These are phyloP conservation scores for Saguinus imperator DNA, from an alignment of 2,113 vertebrate species.

Conservation along the genomic window DNA sequence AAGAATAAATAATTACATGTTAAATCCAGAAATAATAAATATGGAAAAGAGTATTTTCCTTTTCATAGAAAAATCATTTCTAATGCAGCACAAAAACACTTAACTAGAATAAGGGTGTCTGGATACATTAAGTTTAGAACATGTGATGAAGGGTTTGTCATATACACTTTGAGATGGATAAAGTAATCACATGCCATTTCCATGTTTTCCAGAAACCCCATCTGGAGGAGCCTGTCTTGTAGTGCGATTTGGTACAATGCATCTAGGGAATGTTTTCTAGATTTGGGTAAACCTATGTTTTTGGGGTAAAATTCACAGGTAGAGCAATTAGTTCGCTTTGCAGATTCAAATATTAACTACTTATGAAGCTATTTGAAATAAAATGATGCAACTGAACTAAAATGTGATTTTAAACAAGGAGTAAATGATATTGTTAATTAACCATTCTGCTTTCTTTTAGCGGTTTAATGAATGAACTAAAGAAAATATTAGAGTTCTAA, in stretches of 20 bases:
- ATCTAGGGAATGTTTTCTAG: background rate
- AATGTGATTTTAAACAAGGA: conserved; percentile 35
- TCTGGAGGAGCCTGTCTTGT: conserved; percentile 28
- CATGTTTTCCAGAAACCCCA: background rate
- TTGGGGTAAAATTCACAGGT: background rate
- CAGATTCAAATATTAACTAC: background rate
- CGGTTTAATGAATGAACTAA: background rate
- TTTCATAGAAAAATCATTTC: background rate
- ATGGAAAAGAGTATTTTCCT: background rate
- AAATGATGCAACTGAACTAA: conserved; percentile 9
- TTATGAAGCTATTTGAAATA: conserved; percentile 17
- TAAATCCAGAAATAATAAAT: conserved; percentile 45
- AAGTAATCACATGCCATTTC: too few species aligned
- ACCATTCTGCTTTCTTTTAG: background rate
- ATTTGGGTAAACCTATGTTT: background rate
- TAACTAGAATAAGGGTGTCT: background rate
- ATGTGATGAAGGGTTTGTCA: background rate
- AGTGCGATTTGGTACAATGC: conserved; percentile 10
- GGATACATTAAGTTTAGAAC: conserved; percentile 13
- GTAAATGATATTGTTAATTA: background rate
- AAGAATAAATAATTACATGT: conserved; percentile 56
- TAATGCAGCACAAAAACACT: background rate
- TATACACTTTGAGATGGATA: background rate
- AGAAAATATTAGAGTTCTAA: conserved; percentile 19
- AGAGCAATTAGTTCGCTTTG: background rate